These are phyloP conservation scores for Julus scanicus DNA, from an alignment of 2,888 invertebrate genomes.

Conservation along the genomic window DNA sequence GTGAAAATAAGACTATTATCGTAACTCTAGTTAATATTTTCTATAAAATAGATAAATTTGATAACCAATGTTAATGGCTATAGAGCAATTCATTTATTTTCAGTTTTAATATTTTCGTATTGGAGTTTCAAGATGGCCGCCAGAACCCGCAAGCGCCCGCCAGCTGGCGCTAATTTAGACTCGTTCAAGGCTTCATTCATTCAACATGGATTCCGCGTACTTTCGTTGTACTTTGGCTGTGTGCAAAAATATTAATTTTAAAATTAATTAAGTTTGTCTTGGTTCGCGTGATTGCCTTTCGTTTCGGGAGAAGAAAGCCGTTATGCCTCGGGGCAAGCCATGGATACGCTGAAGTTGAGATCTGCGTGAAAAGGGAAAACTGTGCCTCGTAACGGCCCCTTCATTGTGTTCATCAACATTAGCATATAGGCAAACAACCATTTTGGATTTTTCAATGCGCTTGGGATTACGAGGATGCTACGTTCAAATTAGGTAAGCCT, in stretches of 20 bases:
- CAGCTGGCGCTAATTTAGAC: not conserved
- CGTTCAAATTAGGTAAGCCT: constrained; percentile 2
- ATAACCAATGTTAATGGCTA: too few species aligned
- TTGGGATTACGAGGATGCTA: constrained; percentile 5
- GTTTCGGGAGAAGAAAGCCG: not conserved
- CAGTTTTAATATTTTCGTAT: too few species aligned
- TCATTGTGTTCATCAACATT: constrained; percentile 26
- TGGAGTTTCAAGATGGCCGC: constrained; percentile 33
- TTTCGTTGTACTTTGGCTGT: constrained; percentile 1
- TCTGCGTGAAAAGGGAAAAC: not conserved
- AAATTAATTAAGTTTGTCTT: not conserved
- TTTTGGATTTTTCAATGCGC: constrained; percentile 28
- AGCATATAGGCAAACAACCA: constrained; percentile 27
- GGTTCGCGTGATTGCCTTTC: not conserved
- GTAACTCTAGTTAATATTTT: too few species aligned
- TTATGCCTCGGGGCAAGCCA: constrained; percentile 1
- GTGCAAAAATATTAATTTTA: constrained; percentile 15
- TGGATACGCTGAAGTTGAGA: not conserved
- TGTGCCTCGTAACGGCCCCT: not conserved
- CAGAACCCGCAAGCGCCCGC: not conserved
- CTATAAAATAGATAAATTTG: too few species aligned
- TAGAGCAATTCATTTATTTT: too few species aligned
- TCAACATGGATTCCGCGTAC: not conserved
- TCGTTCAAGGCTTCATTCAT: not conserved
- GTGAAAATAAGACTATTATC: too few species aligned